phyloP scores from a whole-genome alignment of 2,797 vertebrate species.

The Leucoraja ocellata region DNA sequence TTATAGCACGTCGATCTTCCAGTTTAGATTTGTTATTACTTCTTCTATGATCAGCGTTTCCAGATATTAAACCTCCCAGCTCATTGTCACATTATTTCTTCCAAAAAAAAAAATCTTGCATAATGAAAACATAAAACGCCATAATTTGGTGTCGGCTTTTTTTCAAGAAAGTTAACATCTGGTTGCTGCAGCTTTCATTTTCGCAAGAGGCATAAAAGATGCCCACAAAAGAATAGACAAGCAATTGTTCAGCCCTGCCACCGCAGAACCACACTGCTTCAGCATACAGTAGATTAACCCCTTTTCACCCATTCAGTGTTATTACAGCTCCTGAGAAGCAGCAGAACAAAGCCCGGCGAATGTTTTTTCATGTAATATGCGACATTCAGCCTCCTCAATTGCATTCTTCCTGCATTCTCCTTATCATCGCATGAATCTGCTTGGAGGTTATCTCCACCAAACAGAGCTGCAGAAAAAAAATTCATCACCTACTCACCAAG shows the following conservation, averaged over 20 bases:
- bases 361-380: conserved; percentile 47
- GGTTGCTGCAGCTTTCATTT: conserved; percentile 60
- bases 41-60: neutral
- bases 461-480: conserved; percentile 25
- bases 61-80: neutral
- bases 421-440: conserved; percentile 31
- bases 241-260: conserved; percentile 60
- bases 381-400: conserved; percentile 23
- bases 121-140: conserved; percentile 17
- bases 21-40: conserved; percentile 19
- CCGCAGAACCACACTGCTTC: conserved; percentile 65
- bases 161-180: conserved; percentile 35
- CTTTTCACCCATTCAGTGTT: conserved; percentile 63
- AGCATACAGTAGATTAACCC: conserved; percentile 61
- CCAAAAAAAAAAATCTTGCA: neutral
- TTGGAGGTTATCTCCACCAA: conserved; percentile 30
- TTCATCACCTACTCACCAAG: conserved; percentile 22
- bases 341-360: conserved; percentile 57
- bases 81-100: neutral
- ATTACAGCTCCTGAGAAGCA: conserved; percentile 52
- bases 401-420: conserved; percentile 34
- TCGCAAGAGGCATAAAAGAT: conserved; percentile 66
- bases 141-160: neutral
- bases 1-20: neutral
- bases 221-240: conserved; percentile 59